These are phyloP conservation scores for Oscheius sp. DNA, from an alignment of 2,888 invertebrate species.

Conservation along the genomic window DNA sequence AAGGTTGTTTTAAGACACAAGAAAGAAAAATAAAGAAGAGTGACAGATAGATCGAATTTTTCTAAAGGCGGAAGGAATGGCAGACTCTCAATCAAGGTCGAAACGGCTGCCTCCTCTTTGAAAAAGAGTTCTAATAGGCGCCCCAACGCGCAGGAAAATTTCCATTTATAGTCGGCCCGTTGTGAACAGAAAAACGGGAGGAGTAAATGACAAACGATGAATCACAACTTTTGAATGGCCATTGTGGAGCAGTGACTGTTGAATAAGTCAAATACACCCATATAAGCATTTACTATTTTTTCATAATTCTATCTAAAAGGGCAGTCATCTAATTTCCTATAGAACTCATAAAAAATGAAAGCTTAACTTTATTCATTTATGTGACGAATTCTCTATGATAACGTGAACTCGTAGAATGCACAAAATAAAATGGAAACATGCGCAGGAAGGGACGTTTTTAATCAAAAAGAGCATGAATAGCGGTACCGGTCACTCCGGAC, in stretches of 20 bases:
- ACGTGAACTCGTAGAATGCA: no score
- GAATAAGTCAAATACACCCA: no score
- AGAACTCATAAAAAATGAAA: no score
- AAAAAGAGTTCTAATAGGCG: conserved; percentile 1
- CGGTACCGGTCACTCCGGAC: conserved; percentile 22
- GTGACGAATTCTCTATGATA: no score
- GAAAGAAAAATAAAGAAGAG: not conserved
- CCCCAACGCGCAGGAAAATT: not conserved
- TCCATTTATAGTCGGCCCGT: not conserved
- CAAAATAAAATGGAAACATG: no score
- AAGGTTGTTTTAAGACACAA: not conserved
- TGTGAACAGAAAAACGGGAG: not conserved
- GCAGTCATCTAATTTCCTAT: no score
- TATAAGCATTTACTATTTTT: no score
- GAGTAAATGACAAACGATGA: not conserved
- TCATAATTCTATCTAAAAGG: no score
- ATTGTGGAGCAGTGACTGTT: no score
- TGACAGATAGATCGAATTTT: not conserved
- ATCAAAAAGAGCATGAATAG: conserved; percentile 19
- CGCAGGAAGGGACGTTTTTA: no score
- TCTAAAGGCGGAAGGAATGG: conserved; percentile 8
- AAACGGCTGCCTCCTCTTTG: not conserved
- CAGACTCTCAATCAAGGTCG: conserved; percentile 12
- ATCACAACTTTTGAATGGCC: no score
- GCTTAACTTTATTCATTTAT: no score